Conservation (phyloP, 30 jellyfish, hydroid and myxozoan species). For the Aurelia sp. region DNA sequence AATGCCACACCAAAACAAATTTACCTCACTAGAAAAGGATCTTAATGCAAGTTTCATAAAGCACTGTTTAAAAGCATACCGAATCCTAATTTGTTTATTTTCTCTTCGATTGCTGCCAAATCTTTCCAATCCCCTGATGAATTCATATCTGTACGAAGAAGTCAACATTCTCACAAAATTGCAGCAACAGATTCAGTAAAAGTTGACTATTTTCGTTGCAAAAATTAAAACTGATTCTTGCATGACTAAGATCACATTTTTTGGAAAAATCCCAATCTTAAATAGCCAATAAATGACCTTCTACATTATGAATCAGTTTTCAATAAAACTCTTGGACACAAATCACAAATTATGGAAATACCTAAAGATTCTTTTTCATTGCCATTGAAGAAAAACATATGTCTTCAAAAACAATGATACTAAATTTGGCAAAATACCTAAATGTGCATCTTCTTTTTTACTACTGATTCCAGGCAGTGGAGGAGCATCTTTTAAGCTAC, state of each 20-base stretch:
- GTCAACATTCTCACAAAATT: not conserved
- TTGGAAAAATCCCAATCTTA: too few relatives aligned
- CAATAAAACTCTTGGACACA: too few relatives aligned
- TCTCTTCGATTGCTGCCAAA: constrained; percentile 85
- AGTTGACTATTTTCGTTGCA: not conserved
- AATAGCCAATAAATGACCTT: too few relatives aligned
- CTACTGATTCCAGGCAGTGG: constrained; percentile 76
- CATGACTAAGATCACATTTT: too few relatives aligned
- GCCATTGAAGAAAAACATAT: not conserved
- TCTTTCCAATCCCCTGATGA: constrained; percentile 97
- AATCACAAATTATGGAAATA: too few relatives aligned
- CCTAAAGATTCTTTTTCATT: not conserved
- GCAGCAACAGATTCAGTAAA: not conserved
- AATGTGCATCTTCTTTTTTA: constrained; percentile 35
- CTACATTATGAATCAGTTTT: too few relatives aligned
- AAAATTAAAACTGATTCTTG: not conserved
- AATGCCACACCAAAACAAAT: not conserved
- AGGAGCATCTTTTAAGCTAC: constrained; percentile 82
- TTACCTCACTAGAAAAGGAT: not conserved
- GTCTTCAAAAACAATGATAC: not conserved
- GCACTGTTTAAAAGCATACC: constrained; percentile 44
- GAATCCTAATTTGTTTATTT: constrained; percentile 83
- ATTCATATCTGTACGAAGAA: constrained; percentile 44
- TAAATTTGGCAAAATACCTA: constrained; percentile 28
- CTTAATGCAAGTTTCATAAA: not conserved